Conservation (phyloP, 2,888 invertebrate genomes). For the Scaptomyza polygonia region DNA sequence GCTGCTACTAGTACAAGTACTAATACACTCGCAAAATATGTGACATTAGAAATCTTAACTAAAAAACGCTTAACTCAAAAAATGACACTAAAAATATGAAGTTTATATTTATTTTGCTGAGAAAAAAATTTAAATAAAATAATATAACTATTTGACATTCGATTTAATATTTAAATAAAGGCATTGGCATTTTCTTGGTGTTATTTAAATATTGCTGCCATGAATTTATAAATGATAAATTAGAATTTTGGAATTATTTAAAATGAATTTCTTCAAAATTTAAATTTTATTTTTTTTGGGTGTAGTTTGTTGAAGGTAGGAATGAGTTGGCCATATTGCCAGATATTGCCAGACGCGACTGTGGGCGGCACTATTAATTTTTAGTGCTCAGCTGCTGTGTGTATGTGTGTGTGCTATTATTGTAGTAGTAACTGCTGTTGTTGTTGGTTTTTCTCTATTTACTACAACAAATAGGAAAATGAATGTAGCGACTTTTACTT, state of each 20-base stretch:
- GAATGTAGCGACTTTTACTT: slow-evolving; percentile 58
- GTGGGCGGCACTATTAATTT: slow-evolving; percentile 51
- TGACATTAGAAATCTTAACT: neutral
- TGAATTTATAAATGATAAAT: neutral
- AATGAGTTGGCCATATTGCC: slow-evolving; percentile 11
- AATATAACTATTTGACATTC: too few relatives aligned
- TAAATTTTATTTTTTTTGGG: neutral
- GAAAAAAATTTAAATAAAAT: too few relatives aligned
- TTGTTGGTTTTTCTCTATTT: slow-evolving; percentile 20
- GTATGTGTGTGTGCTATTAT: slow-evolving; percentile 7
- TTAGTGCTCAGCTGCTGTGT: slow-evolving; percentile 49
- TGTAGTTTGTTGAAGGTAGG: neutral
- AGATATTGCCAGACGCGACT: slow-evolving; percentile 51
- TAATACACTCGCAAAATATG: neutral
- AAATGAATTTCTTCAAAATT: neutral
- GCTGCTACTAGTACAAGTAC: neutral
- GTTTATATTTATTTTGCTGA: neutral
- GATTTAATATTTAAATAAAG: too few relatives aligned
- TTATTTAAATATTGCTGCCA: neutral
- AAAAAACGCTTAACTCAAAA: neutral
- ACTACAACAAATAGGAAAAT: slow-evolving; percentile 38
- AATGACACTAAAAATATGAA: neutral
- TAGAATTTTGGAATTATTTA: neutral
- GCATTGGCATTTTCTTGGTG: neutral
- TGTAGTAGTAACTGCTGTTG: slow-evolving; percentile 13